Evolutionary conservation across 2,797 vertebrate genomes (phyloP).

Genomic region (Hyperoplus immaculatus): DNA sequence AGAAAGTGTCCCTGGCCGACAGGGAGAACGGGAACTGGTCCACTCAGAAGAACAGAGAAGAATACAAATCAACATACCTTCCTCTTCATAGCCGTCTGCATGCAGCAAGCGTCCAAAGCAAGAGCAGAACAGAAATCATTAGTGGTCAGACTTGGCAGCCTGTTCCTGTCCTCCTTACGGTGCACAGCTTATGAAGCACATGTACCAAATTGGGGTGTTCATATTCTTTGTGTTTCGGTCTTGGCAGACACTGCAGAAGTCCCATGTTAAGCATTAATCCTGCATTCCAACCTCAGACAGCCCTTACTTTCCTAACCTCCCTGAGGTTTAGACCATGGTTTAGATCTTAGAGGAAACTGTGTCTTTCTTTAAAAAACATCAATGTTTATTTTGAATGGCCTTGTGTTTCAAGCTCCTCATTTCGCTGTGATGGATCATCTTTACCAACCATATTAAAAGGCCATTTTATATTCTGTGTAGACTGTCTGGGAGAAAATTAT

Average conservation of each 20-base stretch:
- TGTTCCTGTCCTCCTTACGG: slow-evolving; percentile 41
- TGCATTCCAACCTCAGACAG: not conserved
- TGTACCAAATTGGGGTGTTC: slow-evolving; percentile 66
- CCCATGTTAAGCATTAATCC: slow-evolving; percentile 24
- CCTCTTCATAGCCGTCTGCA: slow-evolving; percentile 89
- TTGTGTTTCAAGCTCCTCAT: not conserved
- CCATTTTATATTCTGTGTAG: not conserved
- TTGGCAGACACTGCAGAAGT: slow-evolving; percentile 48
- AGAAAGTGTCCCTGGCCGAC: not conserved
- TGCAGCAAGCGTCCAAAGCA: slow-evolving; percentile 88
- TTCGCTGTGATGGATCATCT: not conserved
- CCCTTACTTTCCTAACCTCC: not conserved
- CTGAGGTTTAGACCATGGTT: not conserved
- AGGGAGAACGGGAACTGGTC: slow-evolving; percentile 27
- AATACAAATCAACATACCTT: slow-evolving; percentile 84
- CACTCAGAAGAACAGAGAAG: slow-evolving; percentile 60
- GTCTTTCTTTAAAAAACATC: not conserved
- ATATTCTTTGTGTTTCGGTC: not conserved
- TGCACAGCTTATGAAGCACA: slow-evolving; percentile 68
- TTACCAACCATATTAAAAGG: not conserved
- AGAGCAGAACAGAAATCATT: slow-evolving; percentile 86
- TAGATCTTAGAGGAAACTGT: not conserved
- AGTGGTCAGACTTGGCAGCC: slow-evolving; percentile 58
- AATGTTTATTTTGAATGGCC: not conserved
- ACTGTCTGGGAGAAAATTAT: not conserved